These are phyloP conservation scores for Trogon surrucura DNA, from an alignment of 2,113 vertebrate species.

Conservation along the genomic window DNA sequence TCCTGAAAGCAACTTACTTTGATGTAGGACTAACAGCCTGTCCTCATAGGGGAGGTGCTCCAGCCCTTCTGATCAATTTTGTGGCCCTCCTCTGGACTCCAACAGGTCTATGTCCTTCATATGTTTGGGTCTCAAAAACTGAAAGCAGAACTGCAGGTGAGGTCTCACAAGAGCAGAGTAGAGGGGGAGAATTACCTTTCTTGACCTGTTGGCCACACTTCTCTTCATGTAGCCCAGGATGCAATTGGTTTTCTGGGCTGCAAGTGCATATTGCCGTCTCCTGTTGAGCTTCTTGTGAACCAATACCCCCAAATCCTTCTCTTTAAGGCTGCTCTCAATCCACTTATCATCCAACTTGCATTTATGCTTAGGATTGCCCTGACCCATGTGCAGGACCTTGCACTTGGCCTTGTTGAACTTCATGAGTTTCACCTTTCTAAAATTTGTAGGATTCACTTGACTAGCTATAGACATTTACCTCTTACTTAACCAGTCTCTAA, in stretches of 20 bases:
- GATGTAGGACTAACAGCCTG: neutral
- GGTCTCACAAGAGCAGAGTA: neutral
- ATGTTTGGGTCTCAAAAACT: neutral
- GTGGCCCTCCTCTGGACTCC: neutral
- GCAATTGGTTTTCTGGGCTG: neutral
- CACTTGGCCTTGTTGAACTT: neutral
- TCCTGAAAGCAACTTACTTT: neutral
- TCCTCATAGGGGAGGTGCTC: neutral
- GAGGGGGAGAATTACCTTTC: neutral
- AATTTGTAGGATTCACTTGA: neutral
- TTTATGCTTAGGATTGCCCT: neutral
- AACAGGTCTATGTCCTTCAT: neutral
- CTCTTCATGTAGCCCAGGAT: neutral
- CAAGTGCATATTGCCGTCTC: neutral
- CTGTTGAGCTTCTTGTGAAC: neutral
- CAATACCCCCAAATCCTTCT: neutral
- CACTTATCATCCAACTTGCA: neutral
- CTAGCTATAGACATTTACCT: neutral
- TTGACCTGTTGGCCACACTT: neutral
- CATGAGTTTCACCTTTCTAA: neutral
- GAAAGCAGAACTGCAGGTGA: neutral
- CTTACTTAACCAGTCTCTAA: neutral
- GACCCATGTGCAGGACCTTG: neutral
- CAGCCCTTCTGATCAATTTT: neutral
- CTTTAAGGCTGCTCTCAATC: neutral